Evolutionary conservation across 2,797 vertebrate genomes (phyloP), one percentile per base, ranked within the genome.

Genomic region (Chelonia mydas): DNA sequence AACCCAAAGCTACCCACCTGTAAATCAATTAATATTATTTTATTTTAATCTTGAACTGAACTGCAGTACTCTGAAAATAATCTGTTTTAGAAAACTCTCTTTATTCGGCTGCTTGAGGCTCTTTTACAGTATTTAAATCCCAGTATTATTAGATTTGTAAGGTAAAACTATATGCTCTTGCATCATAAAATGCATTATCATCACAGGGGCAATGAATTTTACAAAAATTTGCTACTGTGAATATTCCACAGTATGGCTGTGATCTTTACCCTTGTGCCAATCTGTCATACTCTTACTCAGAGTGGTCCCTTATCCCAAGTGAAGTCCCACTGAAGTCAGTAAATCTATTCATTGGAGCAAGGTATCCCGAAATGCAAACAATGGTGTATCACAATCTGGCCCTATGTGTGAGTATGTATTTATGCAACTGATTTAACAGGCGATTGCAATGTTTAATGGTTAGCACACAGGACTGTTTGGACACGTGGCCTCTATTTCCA

Each of bases 231-330:
- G 76, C 37, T 19, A 21, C 3, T 25, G 37, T 12, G 28, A 84
- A 45, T 27, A 54, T 31, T 85, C 72, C 59, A 19, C 16, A 19
- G 16, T 65, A 65, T 9, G 61, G 16, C 8, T 65, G 33, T 65
- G 17, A n/a, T 17, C 17, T 3, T 79, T 79, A 27, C 15, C 11
- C 11, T 49, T 68, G 41, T 72, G 84, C 17, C 53, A 25, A 37
- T 3, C 25, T 61, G 8, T 19, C 72, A 15, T 15, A 28, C 37
- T 27, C 37, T 72, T 23, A 27, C 4, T 55, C 8, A 65, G 37
- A 78, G 41, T n/a, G 25, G 0, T 9, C 9, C 1, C 80, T 47
- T 19, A 1, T n/a, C 4, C 19, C 41, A 11, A 15, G 2, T 45
- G 72, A n/a, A 81, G 25, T n/a, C 49, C 81, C 57, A 59, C 0